phyloP scores from a whole-genome alignment of 2,113 vertebrate genomes.

The Aptenodytes forsteri region DNA sequence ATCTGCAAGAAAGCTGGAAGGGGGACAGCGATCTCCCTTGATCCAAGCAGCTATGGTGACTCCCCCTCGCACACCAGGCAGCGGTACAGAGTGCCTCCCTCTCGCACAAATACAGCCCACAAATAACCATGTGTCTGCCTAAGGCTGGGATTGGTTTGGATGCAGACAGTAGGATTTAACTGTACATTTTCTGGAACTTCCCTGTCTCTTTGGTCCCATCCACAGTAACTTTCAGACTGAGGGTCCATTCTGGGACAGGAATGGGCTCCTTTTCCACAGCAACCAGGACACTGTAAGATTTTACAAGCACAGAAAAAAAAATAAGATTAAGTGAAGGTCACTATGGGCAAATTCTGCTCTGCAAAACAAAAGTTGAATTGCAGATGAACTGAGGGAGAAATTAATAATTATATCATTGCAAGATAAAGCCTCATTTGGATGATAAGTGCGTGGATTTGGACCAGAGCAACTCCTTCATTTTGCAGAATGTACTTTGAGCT shows the following conservation, averaged over 20 bases:
- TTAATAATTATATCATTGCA: background rate
- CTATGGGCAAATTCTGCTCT: background rate
- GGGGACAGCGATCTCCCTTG: background rate
- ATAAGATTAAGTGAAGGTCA: background rate
- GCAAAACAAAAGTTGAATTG: background rate
- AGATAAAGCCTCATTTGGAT: background rate
- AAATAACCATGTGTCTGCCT: background rate
- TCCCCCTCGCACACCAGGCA: background rate
- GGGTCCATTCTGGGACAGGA: background rate
- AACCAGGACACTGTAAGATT: background rate
- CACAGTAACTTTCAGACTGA: background rate
- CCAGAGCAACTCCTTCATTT: background rate
- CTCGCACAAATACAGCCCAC: background rate
- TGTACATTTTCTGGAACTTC: background rate
- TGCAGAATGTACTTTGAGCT: background rate
- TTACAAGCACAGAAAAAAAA: background rate
- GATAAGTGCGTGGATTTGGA: background rate
- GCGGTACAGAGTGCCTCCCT: background rate
- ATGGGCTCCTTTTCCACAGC: background rate
- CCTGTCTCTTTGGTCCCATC: background rate
- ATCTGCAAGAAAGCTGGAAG: background rate
- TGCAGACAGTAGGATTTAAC: background rate
- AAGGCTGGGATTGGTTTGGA: background rate
- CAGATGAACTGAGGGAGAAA: background rate
- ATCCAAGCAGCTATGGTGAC: background rate